Percentiles rank a stretch among this genome's conserved stretches.
phyloP scores from a whole-genome alignment of 2,113 vertebrate genomes.

The Hippocampus comes region DNA sequence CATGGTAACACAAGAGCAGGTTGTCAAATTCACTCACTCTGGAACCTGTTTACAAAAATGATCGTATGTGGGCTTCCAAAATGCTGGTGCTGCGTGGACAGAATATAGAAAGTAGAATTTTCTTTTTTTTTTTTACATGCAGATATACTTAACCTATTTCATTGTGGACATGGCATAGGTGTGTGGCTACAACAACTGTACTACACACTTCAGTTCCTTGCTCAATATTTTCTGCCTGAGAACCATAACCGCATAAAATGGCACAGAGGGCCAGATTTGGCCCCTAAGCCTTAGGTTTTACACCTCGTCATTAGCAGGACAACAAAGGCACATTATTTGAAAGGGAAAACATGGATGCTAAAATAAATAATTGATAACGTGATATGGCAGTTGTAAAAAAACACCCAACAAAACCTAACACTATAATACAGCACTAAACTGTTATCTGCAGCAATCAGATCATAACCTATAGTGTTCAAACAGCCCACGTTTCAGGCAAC shows the following conservation, averaged over 20 bases:
- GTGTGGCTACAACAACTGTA: no score
- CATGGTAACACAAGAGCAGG: no score
- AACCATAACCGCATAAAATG: not conserved
- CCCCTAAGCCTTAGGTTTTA: not conserved
- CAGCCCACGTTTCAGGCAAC: conserved; percentile 11
- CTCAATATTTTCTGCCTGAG: no score
- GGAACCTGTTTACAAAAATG: no score
- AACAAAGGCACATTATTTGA: not conserved
- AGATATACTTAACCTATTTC: no score
- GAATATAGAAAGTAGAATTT: no score
- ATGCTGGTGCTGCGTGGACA: no score
- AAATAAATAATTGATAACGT: not conserved
- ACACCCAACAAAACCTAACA: not conserved
- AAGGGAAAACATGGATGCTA: not conserved
- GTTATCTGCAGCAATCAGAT: not conserved
- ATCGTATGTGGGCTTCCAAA: no score
- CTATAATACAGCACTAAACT: not conserved
- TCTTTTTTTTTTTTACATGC: no score
- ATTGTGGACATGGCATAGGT: no score
- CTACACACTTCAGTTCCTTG: no score
- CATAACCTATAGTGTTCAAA: conserved; percentile 27
- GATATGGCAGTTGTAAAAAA: not conserved
- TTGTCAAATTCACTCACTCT: no score
- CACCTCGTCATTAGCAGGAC: not conserved
- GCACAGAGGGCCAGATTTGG: not conserved